phyloP scores from a whole-genome alignment of 1,140 invertebrate genomes.

The Drosophila mauritiana region DNA sequence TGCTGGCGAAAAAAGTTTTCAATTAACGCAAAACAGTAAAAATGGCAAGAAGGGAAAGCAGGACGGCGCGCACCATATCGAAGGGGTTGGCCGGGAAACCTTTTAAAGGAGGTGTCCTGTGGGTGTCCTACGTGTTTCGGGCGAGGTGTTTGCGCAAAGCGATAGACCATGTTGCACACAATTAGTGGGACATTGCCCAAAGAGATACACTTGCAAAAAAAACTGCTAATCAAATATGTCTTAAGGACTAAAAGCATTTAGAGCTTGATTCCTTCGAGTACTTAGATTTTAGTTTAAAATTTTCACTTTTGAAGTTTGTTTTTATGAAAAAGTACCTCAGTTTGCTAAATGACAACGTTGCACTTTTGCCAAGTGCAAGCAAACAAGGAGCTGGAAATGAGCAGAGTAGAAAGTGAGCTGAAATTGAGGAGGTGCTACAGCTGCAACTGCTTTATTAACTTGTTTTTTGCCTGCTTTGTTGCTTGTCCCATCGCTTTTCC shows the following conservation, averaged over 20 bases:
- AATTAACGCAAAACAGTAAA: constrained; percentile 76
- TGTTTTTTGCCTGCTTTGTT: constrained; percentile 35
- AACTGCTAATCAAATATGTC: background rate
- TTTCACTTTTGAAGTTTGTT: background rate
- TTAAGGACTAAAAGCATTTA: no score
- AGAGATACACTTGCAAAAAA: constrained; percentile 4
- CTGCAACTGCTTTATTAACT: constrained; percentile 71
- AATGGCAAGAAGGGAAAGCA: constrained; percentile 38
- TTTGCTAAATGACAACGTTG: background rate
- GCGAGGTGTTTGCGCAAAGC: constrained; percentile 66
- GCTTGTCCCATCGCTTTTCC: constrained; percentile 25
- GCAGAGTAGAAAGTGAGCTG: background rate
- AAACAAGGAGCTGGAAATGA: constrained; percentile 4
- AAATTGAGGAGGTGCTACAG: constrained; percentile 21
- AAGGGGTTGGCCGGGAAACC: constrained; percentile 42
- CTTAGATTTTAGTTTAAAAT: no score
- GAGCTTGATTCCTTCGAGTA: no score
- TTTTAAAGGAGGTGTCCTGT: constrained; percentile 62
- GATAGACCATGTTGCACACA: constrained; percentile 64
- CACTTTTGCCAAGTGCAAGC: constrained; percentile 5
- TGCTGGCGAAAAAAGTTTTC: constrained; percentile 67
- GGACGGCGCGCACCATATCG: background rate
- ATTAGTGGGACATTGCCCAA: constrained; percentile 65
- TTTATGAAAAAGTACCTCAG: background rate
- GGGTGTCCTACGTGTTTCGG: constrained; percentile 28